Conservation (phyloP, 2,113 vertebrate genomes). For the Zeus faber region DNA sequence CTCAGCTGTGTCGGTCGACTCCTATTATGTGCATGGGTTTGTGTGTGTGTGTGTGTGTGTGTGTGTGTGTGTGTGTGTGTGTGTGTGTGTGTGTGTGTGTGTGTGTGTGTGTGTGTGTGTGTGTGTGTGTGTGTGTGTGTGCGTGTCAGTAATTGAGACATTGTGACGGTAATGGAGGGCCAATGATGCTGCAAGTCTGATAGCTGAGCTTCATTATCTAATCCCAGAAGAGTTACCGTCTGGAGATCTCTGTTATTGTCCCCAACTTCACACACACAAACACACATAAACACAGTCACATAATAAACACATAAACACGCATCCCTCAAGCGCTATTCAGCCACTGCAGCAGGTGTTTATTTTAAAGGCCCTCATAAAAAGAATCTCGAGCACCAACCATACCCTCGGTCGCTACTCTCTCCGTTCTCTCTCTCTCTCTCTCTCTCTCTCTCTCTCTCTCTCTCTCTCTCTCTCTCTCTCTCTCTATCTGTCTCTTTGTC, state of each 20-base stretch:
- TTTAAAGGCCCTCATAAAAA: constrained; percentile 50
- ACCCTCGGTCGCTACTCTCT: constrained; percentile 15
- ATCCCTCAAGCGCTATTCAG: constrained; percentile 9
- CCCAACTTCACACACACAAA: neutral
- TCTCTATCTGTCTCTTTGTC: neutral
- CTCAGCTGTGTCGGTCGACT: constrained; percentile 14
- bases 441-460: neutral
- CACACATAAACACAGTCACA: neutral
- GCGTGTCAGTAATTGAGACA: neutral
- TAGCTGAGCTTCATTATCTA: constrained; percentile 28
- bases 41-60: neutral
- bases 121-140: neutral
- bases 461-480: constrained; percentile 25
- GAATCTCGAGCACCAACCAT: constrained; percentile 31
- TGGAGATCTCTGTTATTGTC: too few species aligned
- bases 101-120: neutral
- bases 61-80: neutral
- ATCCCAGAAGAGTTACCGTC: constrained; percentile 6
- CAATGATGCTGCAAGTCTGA: constrained; percentile 2
- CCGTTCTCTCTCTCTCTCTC: constrained; percentile 15
- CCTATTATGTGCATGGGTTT: neutral
- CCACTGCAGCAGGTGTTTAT: constrained; percentile 56
- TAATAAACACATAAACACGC: neutral
- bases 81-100: neutral
- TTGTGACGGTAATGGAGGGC: neutral